These are phyloP conservation scores for Ophion costatus DNA, from an alignment of 2,888 invertebrate genomes.

Conservation along the genomic window DNA sequence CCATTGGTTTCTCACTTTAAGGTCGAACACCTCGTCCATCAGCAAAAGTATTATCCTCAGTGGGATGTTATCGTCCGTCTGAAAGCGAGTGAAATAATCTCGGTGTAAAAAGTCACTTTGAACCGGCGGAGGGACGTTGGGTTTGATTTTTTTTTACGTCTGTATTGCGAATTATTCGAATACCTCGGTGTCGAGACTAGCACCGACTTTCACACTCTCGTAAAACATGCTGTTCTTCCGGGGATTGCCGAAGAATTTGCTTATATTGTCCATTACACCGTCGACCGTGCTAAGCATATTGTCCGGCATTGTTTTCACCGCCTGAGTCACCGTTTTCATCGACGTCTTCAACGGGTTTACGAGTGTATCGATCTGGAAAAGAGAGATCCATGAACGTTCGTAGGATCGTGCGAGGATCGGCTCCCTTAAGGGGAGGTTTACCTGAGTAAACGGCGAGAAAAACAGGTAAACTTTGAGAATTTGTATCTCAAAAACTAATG, in stretches of 20 bases:
- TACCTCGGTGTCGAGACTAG: conserved; percentile 86
- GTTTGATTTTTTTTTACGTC: neutral
- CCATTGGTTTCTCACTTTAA: conserved; percentile 93
- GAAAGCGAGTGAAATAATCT: conserved; percentile 68
- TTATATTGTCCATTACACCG: conserved; percentile 92
- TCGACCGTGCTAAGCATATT: conserved; percentile 93
- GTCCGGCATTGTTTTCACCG: conserved; percentile 95
- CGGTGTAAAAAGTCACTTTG: conserved; percentile 7
- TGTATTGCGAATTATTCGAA: neutral
- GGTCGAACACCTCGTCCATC: conserved; percentile 94
- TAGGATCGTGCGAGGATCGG: too few species aligned
- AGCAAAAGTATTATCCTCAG: conserved; percentile 91
- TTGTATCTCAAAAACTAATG: too few species aligned
- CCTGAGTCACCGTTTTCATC: conserved; percentile 89
- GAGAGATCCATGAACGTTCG: neutral
- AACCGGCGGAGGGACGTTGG: neutral
- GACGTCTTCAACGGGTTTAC: conserved; percentile 93
- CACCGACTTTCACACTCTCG: conserved; percentile 84
- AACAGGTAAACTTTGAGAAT: too few species aligned
- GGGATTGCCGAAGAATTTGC: conserved; percentile 88
- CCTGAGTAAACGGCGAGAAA: too few species aligned
- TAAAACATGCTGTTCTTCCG: conserved; percentile 83
- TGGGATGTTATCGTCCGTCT: conserved; percentile 91
- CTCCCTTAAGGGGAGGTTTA: too few species aligned
- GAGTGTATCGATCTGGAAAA: conserved; percentile 87